phyloP scores from a whole-genome alignment of 2,888 invertebrate genomes.

The Gryllus longicercus region DNA sequence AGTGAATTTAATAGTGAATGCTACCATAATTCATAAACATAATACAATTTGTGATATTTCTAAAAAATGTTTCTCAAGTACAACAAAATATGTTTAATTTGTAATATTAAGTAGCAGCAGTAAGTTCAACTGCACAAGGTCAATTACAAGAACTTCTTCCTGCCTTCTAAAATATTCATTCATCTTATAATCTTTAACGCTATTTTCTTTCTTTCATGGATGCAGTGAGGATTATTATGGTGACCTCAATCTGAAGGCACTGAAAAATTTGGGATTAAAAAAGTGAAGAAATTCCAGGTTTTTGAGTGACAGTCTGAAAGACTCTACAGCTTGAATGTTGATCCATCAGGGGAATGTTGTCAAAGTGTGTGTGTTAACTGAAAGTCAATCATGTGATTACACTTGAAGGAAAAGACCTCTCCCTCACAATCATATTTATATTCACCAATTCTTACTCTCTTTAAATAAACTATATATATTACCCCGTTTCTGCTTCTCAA shows the following conservation, averaged over 20 bases:
- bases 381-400: not conserved
- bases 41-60: no score
- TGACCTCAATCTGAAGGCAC: conserved; percentile 81
- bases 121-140: no score
- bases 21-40: no score
- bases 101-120: no score
- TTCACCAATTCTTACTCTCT: not conserved
- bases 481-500: not conserved
- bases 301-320: not conserved
- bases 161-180: no score
- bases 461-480: not conserved
- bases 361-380: conserved; percentile 2
- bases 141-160: no score
- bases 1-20: no score
- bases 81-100: no score
- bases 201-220: conserved; percentile 25
- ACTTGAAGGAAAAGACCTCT: not conserved
- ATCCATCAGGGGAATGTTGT: conserved; percentile 4
- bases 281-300: conserved; percentile 42
- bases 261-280: conserved; percentile 77
- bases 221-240: conserved; percentile 89
- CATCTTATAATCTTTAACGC: no score
- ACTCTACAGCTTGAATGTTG: not conserved
- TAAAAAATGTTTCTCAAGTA: no score
- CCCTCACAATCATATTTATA: not conserved